Evolutionary conservation across 2,797 vertebrate species (phyloP), one percentile per base, ranked within the genome.

Genomic region (Meriones psammophilus): DNA sequence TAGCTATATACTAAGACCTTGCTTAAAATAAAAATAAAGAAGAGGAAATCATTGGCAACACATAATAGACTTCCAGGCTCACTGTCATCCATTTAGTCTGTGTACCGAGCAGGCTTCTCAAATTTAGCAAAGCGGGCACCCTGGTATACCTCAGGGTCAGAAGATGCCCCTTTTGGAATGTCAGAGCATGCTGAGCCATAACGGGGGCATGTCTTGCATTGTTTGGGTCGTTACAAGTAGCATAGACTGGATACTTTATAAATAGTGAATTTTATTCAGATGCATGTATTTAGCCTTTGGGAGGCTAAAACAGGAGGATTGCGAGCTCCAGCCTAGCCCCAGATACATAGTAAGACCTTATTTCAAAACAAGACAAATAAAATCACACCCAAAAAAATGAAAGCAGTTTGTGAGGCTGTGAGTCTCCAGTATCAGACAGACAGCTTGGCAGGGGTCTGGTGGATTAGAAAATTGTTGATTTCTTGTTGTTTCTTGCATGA

Each of bases 361-460:
- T 64, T 42, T 17, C 30, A 62, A 64, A 88, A 22, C 7, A 17
- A 12, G 17, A 64, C 58, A 64, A 30, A 39, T 36, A 83, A 30
- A 64, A 18, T 83, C 36, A 42, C 8, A 83, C 36, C 26, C 60
- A 30, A 17, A 64, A 64, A 8, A 64, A 83, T 42, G 14, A 83
- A 83, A 42, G 36, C 42, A 15, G 39, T 24, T 78, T n/a, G 56
- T 22, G 50, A 60, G 18, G 24, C 62, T 54, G 33, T 15, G 39
- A 74, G 26, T 50, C 42, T n/a, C 36, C 62, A 8, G 18, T 33
- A 18, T n/a, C 28, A 71, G 3, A 56, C 36, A 78, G 28, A 14
- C 36, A 22, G 7, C 30, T 7, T 3, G 4, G 46, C 30, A 0
- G 9, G 8, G 20, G 10, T 56, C 46, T 3, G 42, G n/a, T 2